A percentile compares a stretch with the other conserved stretches of the same genome.
Evolutionary conservation across 2,797 vertebrate genomes (phyloP).

Genomic region (Mormyrops boulengeri): DNA sequence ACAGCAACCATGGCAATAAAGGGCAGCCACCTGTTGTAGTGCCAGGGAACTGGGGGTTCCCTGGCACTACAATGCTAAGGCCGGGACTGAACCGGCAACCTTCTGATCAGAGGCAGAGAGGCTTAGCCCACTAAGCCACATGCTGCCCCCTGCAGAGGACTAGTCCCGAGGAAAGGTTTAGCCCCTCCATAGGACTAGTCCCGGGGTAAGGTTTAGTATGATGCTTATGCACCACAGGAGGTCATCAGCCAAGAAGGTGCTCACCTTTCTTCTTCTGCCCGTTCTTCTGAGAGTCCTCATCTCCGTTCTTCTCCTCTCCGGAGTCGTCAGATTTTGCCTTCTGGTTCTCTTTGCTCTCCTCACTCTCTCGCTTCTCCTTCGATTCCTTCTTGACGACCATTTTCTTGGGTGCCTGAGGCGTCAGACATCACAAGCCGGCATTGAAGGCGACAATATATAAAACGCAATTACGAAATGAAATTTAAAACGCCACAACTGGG

Average conservation of each 20-base stretch:
- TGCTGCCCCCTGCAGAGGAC: background rate
- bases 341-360: conserved; percentile 91
- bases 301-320: conserved; percentile 89
- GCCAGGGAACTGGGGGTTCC: background rate
- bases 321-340: conserved; percentile 93
- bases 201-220: background rate
- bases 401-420: conserved; percentile 67
- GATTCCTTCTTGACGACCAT: conserved; percentile 73
- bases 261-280: conserved; percentile 89
- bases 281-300: conserved; percentile 84
- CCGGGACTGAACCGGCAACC: background rate
- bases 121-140: no score
- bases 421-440: background rate
- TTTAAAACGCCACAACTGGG: background rate
- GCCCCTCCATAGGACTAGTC: no score
- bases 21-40: background rate
- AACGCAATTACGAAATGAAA: background rate
- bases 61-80: no score
- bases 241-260: background rate
- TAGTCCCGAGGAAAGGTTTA: background rate
- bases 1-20: background rate
- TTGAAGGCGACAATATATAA: background rate
- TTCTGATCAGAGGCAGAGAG: background rate
- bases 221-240: background rate
- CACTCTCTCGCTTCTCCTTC: conserved; percentile 84